Base-by-base conservation (phyloP, 92 coral and sea anemone species). In the Epizoanthus stellaris region DNA sequence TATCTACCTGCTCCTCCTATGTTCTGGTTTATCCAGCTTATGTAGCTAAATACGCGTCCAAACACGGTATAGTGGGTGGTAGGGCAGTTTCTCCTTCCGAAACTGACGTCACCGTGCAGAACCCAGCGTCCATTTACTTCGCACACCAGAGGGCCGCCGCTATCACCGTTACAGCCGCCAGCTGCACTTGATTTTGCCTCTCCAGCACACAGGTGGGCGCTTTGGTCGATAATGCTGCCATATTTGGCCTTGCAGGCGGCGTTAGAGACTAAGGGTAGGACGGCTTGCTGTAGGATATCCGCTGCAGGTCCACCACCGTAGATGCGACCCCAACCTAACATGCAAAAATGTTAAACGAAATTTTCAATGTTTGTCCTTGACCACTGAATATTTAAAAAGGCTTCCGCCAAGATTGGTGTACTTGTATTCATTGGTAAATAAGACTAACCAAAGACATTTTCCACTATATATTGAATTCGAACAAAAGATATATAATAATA, bases 311-410 rank as follows among this genome's bases (percentile, higher is more conserved):
- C 83, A 30, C 83, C 71, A 5, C 83, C 83, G 4, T 70, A 77
- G n/a, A 45, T 77, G 0, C 83, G 68, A 16, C 83, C 83, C 83
- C 83, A 77, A 2, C 83, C 83, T 77, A 49, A 73, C 23, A 67
- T 2, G 13, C 17, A 23, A 67, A 67, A 34, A 12, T 2, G 4
- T 21, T 34, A 4, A 34, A 10, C 13, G 56, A 52, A 52, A 52
- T 52, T 52, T 6, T 9, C 0, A 10, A 52, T 9, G 56, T 52
- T 52, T 52, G 2, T 52, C 14, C 56, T 9, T 7, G 52, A 45
- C 52, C 52, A 45, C 52, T 4, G 5, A 45, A 6, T 45, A 45
- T 45, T 45, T 1, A 45, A 45, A 45, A 45, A 0, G 8, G 9
- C 52, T 45, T 45, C 1, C 52, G 52, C 52, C 52, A 45, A 45